Evolutionary conservation across 2,113 vertebrate species (phyloP).

Genomic region (Hippopotamus amphibius): DNA sequence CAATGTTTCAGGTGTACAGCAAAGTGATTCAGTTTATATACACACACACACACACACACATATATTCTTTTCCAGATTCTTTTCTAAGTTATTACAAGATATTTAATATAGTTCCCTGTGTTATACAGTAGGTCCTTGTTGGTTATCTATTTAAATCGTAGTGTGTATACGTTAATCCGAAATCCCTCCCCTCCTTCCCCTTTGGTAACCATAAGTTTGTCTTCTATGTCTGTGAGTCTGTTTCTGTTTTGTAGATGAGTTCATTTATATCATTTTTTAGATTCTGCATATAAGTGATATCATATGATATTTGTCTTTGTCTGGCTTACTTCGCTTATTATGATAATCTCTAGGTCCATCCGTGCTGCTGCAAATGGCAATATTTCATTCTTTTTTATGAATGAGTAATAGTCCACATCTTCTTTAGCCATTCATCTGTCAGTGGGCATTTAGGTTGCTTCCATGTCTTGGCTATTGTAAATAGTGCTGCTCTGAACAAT

Average conservation of each 20-base stretch:
- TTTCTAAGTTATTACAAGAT: background rate
- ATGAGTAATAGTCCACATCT: background rate
- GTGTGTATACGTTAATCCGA: background rate
- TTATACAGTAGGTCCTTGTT: background rate
- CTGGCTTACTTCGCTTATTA: background rate
- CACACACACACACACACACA: too few species aligned
- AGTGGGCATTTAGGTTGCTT: background rate
- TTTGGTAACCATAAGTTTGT: background rate
- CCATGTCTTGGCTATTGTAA: background rate
- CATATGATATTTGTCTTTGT: background rate
- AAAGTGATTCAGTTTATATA: too few species aligned
- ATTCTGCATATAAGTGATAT: background rate
- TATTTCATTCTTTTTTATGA: background rate
- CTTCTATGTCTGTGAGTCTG: background rate
- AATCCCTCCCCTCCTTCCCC: background rate
- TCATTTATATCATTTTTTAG: background rate
- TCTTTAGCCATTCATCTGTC: background rate
- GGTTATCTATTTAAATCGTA: background rate
- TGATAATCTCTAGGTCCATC: background rate
- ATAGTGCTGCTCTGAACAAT: background rate
- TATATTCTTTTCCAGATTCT: too few species aligned
- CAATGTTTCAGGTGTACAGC: too few species aligned
- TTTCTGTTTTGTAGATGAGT: background rate
- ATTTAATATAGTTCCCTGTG: background rate
- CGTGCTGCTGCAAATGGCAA: background rate